Conservation (phyloP, 2,113 vertebrate genomes). For the Nipponia nippon region DNA sequence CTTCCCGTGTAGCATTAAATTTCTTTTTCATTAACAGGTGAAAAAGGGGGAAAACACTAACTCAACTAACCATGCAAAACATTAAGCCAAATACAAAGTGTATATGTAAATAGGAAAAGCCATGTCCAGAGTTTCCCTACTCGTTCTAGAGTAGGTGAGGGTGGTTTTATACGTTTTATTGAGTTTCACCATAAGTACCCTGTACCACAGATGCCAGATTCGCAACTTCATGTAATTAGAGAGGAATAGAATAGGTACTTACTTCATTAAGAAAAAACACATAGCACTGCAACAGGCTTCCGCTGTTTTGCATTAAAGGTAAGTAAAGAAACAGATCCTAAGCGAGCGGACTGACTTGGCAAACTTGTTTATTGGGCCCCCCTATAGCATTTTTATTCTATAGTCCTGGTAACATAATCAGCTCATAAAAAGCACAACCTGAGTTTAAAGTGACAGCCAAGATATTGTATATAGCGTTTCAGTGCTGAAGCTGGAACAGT, state of each 20-base stretch:
- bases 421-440: slow-evolving; percentile 49
- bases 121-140: not conserved
- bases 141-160: not conserved
- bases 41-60: slow-evolving; percentile 36
- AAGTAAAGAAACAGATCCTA: slow-evolving; percentile 41
- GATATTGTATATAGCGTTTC: slow-evolving; percentile 82
- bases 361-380: slow-evolving; percentile 37
- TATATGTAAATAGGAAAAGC: not conserved
- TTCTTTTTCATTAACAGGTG: slow-evolving; percentile 44
- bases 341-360: slow-evolving; percentile 22
- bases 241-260: slow-evolving; percentile 10
- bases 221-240: slow-evolving; percentile 1
- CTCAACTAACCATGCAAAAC: slow-evolving; percentile 28
- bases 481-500: slow-evolving; percentile 90
- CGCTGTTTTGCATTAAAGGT: slow-evolving; percentile 56
- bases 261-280: slow-evolving; percentile 19
- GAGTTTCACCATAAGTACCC: not conserved
- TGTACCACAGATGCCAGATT: not conserved
- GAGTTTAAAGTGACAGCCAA: slow-evolving; percentile 62
- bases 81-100: not conserved
- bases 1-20: slow-evolving; percentile 31
- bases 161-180: not conserved
- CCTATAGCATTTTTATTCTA: slow-evolving; percentile 62
- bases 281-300: not conserved
- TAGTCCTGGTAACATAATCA: slow-evolving; percentile 62